A percentile compares a stretch with the other conserved stretches of the same genome.
phyloP scores from a whole-genome alignment of 2,797 vertebrate genomes.

The Xenops minutus region DNA sequence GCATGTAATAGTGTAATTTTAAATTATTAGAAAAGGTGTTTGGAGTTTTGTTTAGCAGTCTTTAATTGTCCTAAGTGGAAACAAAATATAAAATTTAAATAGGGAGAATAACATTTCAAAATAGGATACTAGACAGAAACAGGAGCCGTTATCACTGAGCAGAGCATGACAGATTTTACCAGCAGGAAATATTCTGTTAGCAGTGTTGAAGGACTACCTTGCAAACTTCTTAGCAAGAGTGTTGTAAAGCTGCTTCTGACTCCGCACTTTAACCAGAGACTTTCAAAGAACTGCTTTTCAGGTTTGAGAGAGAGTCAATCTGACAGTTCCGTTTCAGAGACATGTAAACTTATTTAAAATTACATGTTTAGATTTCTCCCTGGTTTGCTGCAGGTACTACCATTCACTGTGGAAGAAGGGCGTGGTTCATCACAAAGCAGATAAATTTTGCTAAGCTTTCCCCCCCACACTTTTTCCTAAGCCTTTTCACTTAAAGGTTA shows the following conservation, averaged over 20 bases:
- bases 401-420: not conserved
- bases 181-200: not conserved
- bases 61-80: slow-evolving; percentile 48
- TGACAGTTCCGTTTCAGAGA: slow-evolving; percentile 3
- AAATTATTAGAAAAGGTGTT: slow-evolving; percentile 48
- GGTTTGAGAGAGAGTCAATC: not conserved
- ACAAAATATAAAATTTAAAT: slow-evolving; percentile 52
- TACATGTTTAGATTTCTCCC: slow-evolving; percentile 15
- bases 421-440: not conserved
- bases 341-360: slow-evolving; percentile 3
- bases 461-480: not conserved
- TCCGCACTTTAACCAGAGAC: not conserved
- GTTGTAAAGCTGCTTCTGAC: slow-evolving; percentile 24
- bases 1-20: slow-evolving; percentile 35
- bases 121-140: not conserved
- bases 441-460: not conserved
- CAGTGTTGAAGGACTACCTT: not conserved
- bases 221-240: not conserved
- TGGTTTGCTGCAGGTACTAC: not conserved
- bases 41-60: slow-evolving; percentile 10
- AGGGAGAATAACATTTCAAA: slow-evolving; percentile 14
- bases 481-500: not conserved
- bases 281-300: not conserved
- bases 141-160: not conserved
- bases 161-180: not conserved